phyloP scores from a whole-genome alignment of 2,797 vertebrate species.

The Austrolebias charrua region DNA sequence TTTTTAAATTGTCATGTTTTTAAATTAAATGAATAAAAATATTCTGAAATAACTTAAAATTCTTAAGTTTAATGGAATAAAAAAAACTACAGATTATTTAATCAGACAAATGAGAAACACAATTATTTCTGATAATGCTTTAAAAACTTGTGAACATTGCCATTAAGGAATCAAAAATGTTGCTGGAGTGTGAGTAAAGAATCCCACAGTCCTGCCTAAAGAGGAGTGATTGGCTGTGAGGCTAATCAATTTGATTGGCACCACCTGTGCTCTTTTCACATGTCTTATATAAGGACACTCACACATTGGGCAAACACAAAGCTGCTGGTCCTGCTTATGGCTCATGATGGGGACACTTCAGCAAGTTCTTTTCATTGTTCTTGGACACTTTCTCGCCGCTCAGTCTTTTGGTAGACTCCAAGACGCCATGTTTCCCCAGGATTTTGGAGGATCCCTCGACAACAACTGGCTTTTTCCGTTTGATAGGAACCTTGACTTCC shows the following conservation, averaged over 20 bases:
- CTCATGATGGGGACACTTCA: constrained; percentile 30
- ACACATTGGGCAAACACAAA: rapidly evolving
- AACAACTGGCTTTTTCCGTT: constrained; percentile 18
- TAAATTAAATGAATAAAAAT: no score
- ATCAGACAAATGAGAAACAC: no score
- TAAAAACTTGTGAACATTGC: no score
- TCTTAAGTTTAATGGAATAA: no score
- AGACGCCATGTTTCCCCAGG: background rate
- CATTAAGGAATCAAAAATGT: background rate
- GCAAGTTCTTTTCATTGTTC: constrained; percentile 23
- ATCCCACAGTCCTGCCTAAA: background rate
- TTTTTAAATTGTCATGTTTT: no score
- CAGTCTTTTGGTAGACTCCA: background rate
- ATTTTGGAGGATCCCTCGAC: constrained; percentile 14
- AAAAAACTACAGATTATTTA: no score
- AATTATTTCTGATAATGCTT: no score
- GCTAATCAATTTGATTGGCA: constrained; percentile 36
- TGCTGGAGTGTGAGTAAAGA: background rate
- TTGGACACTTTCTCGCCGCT: constrained; percentile 17
- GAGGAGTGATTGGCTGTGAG: background rate
- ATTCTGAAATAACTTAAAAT: no score
- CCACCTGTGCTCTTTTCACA: constrained; percentile 35
- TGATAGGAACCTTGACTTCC: constrained; percentile 21
- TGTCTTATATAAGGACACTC: constrained; percentile 38
- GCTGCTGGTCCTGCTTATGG: constrained; percentile 9